These are phyloP conservation scores for Metopia argyrocephala DNA, from an alignment of 2,888 invertebrate species.

Conservation along the genomic window DNA sequence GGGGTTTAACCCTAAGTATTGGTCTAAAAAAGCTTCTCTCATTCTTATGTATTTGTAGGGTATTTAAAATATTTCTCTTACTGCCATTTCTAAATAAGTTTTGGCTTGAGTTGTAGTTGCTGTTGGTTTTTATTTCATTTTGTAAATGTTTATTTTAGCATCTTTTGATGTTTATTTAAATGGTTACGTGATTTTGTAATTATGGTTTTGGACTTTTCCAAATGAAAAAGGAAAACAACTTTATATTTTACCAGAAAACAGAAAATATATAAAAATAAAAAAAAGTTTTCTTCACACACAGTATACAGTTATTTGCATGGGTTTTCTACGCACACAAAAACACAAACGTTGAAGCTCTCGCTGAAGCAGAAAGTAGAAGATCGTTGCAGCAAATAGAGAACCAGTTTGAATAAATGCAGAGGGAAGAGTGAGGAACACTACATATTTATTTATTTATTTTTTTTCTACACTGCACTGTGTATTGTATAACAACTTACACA, in stretches of 20 bases:
- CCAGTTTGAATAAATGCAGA: not conserved
- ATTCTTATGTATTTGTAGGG: not conserved
- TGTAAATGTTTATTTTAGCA: constrained; percentile 50
- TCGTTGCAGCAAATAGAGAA: too few relatives aligned
- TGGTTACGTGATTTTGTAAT: constrained; percentile 67
- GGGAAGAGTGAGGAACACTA: constrained; percentile 7
- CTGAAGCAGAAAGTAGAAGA: too few relatives aligned
- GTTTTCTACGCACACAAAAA: constrained; percentile 2
- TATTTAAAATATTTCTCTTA: not conserved
- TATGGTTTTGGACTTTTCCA: constrained; percentile 59
- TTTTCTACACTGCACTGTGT: constrained; percentile 25
- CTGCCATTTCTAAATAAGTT: not conserved
- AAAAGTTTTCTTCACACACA: constrained; percentile 13
- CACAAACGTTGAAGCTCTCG: too few relatives aligned
- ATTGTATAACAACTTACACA: too few relatives aligned
- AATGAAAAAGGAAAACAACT: not conserved
- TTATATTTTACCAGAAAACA: not conserved
- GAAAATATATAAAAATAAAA: not conserved
- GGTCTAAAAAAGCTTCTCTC: too few relatives aligned
- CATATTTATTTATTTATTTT: too few relatives aligned
- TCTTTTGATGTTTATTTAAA: constrained; percentile 66
- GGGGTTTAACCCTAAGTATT: too few relatives aligned
- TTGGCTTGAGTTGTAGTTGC: not conserved
- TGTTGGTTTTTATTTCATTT: constrained; percentile 21
- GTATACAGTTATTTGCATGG: constrained; percentile 25